Conservation (phyloP, 2,113 vertebrate species). For the Aleadryas rufinucha region DNA sequence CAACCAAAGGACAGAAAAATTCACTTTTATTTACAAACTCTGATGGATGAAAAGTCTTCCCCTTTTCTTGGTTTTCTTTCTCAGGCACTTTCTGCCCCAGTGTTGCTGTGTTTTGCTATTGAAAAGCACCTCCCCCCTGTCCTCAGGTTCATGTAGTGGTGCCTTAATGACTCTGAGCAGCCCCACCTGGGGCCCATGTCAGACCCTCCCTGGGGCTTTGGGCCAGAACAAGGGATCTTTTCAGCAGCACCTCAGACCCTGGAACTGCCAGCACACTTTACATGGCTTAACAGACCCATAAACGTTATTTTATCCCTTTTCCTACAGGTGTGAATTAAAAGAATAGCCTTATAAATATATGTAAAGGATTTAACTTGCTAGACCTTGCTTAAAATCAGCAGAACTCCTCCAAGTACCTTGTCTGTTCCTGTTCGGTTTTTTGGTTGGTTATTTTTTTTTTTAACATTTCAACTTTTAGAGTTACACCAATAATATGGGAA, state of each 20-base stretch:
- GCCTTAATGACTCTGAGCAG: neutral
- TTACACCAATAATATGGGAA: neutral
- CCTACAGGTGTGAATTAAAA: neutral
- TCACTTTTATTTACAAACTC: neutral
- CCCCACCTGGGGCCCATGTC: neutral
- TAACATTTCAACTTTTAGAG: neutral
- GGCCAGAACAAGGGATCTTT: neutral
- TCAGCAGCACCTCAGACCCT: neutral
- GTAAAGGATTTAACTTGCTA: neutral
- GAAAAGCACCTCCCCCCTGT: rapidly evolving
- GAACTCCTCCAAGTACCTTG: neutral
- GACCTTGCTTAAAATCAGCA: neutral
- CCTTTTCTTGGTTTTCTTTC: rapidly evolving
- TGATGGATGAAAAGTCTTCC: rapidly evolving
- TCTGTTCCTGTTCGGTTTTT: neutral
- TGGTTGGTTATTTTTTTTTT: neutral
- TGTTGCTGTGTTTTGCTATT: rapidly evolving
- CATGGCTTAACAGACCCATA: neutral
- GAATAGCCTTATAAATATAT: neutral
- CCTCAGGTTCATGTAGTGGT: neutral
- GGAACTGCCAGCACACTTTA: neutral
- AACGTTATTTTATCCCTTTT: neutral
- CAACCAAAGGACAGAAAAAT: neutral
- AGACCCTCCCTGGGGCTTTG: neutral
- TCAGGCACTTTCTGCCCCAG: neutral